phyloP scores from a whole-genome alignment of 1,140 invertebrate genomes.

The Drosophila fuyamai region DNA sequence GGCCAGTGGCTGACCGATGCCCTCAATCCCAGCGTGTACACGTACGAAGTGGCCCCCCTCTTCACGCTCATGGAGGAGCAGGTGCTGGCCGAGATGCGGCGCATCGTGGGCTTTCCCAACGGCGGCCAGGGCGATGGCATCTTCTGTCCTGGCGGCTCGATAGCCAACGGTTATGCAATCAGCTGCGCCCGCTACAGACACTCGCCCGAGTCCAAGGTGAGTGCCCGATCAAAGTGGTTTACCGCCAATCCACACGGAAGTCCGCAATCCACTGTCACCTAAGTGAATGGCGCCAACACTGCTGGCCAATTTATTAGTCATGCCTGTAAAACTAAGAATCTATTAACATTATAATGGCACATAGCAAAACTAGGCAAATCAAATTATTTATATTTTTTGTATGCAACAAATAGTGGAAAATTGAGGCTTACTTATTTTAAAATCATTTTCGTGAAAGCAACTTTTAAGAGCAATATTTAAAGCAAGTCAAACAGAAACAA shows the following conservation, averaged over 20 bases:
- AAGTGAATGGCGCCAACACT: constrained; percentile 15
- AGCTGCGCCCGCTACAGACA: constrained; percentile 92
- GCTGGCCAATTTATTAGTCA: constrained; percentile 17
- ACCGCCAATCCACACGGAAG: constrained; percentile 28
- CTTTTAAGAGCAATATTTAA: too few relatives aligned
- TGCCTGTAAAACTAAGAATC: constrained; percentile 15
- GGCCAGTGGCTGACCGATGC: constrained; percentile 95
- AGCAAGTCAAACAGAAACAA: too few relatives aligned
- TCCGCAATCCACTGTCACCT: constrained; percentile 1
- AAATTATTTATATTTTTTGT: not conserved
- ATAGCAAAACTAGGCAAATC: not conserved
- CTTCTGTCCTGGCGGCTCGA: constrained; percentile 97
- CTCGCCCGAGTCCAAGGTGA: constrained; percentile 92
- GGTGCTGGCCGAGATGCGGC: constrained; percentile 92
- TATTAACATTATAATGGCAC: not conserved
- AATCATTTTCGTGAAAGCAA: not conserved
- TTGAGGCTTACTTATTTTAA: not conserved
- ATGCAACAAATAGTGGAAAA: not conserved
- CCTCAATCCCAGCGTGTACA: constrained; percentile 94
- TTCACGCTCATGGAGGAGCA: constrained; percentile 95
- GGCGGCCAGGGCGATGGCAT: constrained; percentile 92
- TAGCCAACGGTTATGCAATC: constrained; percentile 98
- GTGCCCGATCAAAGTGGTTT: constrained; percentile 17
- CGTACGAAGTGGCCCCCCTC: constrained; percentile 95
- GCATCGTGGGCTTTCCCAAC: constrained; percentile 92